A percentile compares a stretch with the other conserved stretches of the same genome.
Evolutionary conservation across 1,140 invertebrate species (phyloP).

Genomic region (Zaprionus tsacasi): DNA sequence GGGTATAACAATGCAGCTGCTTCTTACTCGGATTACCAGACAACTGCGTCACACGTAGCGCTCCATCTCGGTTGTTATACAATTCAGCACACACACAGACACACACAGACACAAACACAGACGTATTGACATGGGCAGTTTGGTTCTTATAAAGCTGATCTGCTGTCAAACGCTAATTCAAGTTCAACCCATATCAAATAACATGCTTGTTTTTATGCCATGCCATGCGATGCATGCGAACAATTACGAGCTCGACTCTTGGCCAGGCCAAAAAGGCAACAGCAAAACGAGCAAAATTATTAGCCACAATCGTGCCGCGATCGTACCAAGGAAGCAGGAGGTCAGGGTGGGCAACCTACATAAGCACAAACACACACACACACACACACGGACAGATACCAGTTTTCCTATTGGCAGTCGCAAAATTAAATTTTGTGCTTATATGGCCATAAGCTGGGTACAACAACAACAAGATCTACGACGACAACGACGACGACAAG

Average conservation of each 20-base stretch:
- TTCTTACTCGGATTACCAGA: constrained; percentile 48
- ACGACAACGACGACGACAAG: constrained; percentile 14
- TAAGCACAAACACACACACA: constrained; percentile 13
- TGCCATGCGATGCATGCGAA: constrained; percentile 26
- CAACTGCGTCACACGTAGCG: constrained; percentile 48
- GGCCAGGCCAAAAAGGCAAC: constrained; percentile 65
- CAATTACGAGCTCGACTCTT: constrained; percentile 55
- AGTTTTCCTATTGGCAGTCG: constrained; percentile 73
- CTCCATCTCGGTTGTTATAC: constrained; percentile 36
- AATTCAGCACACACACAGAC: constrained; percentile 15
- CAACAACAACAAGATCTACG: constrained; percentile 59
- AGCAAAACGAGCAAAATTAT: constrained; percentile 49
- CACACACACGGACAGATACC: constrained; percentile 27
- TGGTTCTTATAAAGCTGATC: constrained; percentile 71
- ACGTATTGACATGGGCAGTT: constrained; percentile 33
- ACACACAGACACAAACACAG: constrained; percentile 3
- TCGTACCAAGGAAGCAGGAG: constrained; percentile 76
- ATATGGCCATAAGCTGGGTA: constrained; percentile 70
- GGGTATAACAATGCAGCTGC: constrained; percentile 26
- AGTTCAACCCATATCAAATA: constrained; percentile 81
- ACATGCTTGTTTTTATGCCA: constrained; percentile 58
- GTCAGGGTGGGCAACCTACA: constrained; percentile 73
- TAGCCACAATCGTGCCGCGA: constrained; percentile 59
- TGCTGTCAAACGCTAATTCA: constrained; percentile 82
- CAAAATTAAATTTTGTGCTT: constrained; percentile 78